Evolutionary conservation across 2,113 vertebrate genomes (phyloP).

Genomic region (Vimba vimba): DNA sequence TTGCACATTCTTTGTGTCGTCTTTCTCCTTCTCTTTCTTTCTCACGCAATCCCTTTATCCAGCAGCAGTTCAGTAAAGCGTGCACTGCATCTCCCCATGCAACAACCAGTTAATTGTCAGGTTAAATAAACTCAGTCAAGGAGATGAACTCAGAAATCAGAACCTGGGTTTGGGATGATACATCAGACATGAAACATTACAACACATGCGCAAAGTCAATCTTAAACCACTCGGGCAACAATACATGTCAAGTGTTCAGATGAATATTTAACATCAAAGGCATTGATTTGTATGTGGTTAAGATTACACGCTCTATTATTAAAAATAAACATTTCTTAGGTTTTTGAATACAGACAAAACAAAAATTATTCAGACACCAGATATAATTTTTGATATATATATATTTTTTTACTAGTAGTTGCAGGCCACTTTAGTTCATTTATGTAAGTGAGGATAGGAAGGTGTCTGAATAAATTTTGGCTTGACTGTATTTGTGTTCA

Average conservation of each 20-base stretch:
- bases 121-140: conserved; percentile 39
- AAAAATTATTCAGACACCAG: no score
- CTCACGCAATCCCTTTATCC: conserved; percentile 50
- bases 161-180: background rate
- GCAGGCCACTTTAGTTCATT: no score
- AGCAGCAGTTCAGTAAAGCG: conserved; percentile 46
- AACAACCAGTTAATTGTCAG: conserved; percentile 53
- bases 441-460: no score
- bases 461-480: no score
- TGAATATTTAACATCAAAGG: background rate
- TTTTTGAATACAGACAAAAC: background rate
- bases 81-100: conserved; percentile 35
- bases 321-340: background rate
- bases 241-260: background rate
- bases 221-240: background rate
- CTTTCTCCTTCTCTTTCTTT: conserved; percentile 32
- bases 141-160: conserved; percentile 44
- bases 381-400: no score
- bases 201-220: background rate
- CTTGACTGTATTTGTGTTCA: background rate
- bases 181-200: background rate
- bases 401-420: no score
- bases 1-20: background rate
- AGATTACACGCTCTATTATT: background rate
- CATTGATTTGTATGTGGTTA: conserved; percentile 28